Conservation (phyloP, 2,888 invertebrate species). For the Ennomos erosarius region DNA sequence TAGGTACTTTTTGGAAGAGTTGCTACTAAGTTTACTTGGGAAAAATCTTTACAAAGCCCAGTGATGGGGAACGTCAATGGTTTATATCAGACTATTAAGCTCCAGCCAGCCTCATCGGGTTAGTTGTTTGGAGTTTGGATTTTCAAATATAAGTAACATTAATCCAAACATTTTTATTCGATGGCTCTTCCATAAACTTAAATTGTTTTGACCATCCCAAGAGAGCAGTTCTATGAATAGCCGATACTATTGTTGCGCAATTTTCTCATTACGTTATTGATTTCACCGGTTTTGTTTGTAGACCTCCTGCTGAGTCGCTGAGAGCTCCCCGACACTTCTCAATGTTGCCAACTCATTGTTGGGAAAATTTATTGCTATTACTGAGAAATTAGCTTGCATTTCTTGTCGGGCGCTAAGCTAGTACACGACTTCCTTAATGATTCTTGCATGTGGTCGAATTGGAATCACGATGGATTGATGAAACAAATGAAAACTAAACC, state of each 20-base stretch:
- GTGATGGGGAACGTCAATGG: too few species aligned
- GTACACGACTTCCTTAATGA: too few species aligned
- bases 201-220: slow-evolving; percentile 53
- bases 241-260: slow-evolving; percentile 66
- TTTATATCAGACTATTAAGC: too few species aligned
- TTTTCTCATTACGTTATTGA: slow-evolving; percentile 81
- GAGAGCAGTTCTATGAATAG: slow-evolving; percentile 58
- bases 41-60: too few species aligned
- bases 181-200: slow-evolving; percentile 45
- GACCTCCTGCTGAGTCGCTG: slow-evolving; percentile 63
- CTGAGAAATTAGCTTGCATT: slow-evolving; percentile 9
- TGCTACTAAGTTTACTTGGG: too few species aligned
- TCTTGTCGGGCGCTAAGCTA: not conserved
- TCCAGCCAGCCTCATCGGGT: too few species aligned
- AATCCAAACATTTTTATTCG: not conserved
- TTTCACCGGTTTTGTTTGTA: slow-evolving; percentile 74
- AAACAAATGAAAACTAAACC: too few species aligned
- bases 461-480: too few species aligned
- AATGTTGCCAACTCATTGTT: slow-evolving; percentile 38
- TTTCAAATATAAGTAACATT: too few species aligned
- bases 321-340: slow-evolving; percentile 43
- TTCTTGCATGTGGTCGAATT: too few species aligned
- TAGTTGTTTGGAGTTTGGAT: too few species aligned
- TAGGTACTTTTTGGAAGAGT: too few species aligned
- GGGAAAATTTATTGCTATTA: slow-evolving; percentile 14